phyloP scores from a whole-genome alignment of 2,797 vertebrate species.

The Euphonia xanthogaster region DNA sequence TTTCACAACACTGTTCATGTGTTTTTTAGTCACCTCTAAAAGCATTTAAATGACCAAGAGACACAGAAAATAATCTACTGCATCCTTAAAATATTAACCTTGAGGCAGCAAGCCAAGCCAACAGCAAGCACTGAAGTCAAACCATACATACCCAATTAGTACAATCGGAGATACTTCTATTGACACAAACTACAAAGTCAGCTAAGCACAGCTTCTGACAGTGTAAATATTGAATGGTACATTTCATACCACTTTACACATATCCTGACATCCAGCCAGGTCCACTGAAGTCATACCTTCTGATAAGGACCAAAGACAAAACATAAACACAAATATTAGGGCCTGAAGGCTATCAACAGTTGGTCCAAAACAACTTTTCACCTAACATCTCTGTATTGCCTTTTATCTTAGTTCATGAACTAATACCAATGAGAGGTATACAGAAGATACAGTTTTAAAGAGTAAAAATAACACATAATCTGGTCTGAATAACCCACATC shows the following conservation, averaged over 20 bases:
- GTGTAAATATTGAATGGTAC: neutral
- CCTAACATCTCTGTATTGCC: neutral
- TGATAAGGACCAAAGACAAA: neutral
- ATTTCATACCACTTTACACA: neutral
- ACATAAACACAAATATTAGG: neutral
- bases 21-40: neutral
- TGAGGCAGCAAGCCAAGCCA: neutral
- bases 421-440: neutral
- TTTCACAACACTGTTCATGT: neutral
- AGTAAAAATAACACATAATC: neutral
- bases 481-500: neutral
- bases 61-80: neutral
- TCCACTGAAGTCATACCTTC: neutral
- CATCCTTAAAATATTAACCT: neutral
- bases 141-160: neutral
- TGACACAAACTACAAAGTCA: neutral
- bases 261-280: neutral
- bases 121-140: neutral
- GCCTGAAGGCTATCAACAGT: neutral
- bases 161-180: neutral
- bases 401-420: neutral
- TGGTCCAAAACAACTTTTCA: neutral
- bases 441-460: neutral
- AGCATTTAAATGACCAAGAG: neutral
- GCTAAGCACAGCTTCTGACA: neutral